Conservation (phyloP, 2,888 invertebrate genomes). For the Hermaeophaga mercurialis region DNA sequence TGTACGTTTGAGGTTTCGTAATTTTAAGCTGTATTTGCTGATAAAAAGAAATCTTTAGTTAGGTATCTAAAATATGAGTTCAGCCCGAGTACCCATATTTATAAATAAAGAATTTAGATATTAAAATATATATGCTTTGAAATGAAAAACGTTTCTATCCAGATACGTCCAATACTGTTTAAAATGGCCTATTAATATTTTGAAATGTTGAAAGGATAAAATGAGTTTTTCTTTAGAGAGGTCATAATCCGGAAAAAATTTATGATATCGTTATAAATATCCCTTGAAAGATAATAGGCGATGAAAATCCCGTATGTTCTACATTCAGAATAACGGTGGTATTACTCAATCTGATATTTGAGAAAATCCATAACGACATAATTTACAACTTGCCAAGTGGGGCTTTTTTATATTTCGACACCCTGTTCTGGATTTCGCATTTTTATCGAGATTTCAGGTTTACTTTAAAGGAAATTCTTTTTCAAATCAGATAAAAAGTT, state of each 20-base stretch:
- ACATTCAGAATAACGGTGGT: not conserved
- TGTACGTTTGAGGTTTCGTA: too few species aligned
- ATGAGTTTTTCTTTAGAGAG: not conserved
- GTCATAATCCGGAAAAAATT: slow-evolving; percentile 9
- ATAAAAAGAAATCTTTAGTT: too few species aligned
- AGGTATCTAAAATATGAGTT: too few species aligned
- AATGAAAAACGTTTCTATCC: too few species aligned
- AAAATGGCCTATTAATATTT: not conserved
- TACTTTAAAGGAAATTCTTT: too few species aligned
- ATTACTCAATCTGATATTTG: slow-evolving; percentile 5
- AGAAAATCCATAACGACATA: slow-evolving; percentile 9
- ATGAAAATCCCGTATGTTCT: slow-evolving; percentile 4
- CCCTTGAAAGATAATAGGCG: slow-evolving; percentile 9
- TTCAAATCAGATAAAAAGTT: too few species aligned
- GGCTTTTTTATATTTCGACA: slow-evolving; percentile 12
- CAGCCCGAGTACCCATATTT: too few species aligned
- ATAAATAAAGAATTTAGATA: too few species aligned
- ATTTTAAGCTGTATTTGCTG: too few species aligned
- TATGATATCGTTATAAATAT: slow-evolving; percentile 6
- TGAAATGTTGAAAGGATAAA: not conserved
- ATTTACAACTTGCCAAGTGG: slow-evolving; percentile 10
- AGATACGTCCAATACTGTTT: too few species aligned
- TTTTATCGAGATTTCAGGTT: slow-evolving; percentile 19
- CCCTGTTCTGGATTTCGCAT: slow-evolving; percentile 9
- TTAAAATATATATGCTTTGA: too few species aligned